Base-by-base conservation (phyloP, 2,113 vertebrate species). In the Desmodus rotundus region DNA sequence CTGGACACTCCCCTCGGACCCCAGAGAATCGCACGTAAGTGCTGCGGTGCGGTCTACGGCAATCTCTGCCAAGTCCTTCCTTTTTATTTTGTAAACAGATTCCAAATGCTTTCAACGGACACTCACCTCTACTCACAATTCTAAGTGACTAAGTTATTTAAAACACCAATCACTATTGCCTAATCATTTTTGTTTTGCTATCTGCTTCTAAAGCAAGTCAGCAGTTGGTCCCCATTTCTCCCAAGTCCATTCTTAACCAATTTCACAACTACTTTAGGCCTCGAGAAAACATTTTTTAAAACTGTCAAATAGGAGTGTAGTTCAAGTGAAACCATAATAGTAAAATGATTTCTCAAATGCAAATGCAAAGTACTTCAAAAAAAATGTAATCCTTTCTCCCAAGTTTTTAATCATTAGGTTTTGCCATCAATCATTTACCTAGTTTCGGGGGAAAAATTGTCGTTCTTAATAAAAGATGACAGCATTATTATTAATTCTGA, bases 401-500 rank as follows among this genome's bases (percentile, higher is more conserved):
- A 17, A 36, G 67, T 92, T 95, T 95, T 89, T 87, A 76, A 96
- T 96, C 96, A 95, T 8, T 83, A 26, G 26, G 78, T 95, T 93
- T 76, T 97, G 52, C 45, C 97, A 92, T 28, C 52, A 82, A 38
- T 56, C 77, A 95, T 68, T 93, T 41, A 89, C 56, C 16, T 45
- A 67, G 50, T 94, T 83, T 72, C 67, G 58, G 87, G 86, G 54
- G 74, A 2, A 73, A 91, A 87, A 97, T 17, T 73, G 68, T 73
- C 74, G 87, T 96, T 85, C 67, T 94, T 97, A 96, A 90, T 0
- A 61, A 61, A 96, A 0, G 0, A 56, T 95, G 94, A 96, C 92
- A 98, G 91, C 50, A 95, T 87, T 94, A 95, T 74, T 95, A 98
- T 96, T 98, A 97, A 98, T 96, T 33, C 65, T 89, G 50, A 83